Conservation (phyloP, 1,140 invertebrate species). For the Drosophila athabasca region DNA sequence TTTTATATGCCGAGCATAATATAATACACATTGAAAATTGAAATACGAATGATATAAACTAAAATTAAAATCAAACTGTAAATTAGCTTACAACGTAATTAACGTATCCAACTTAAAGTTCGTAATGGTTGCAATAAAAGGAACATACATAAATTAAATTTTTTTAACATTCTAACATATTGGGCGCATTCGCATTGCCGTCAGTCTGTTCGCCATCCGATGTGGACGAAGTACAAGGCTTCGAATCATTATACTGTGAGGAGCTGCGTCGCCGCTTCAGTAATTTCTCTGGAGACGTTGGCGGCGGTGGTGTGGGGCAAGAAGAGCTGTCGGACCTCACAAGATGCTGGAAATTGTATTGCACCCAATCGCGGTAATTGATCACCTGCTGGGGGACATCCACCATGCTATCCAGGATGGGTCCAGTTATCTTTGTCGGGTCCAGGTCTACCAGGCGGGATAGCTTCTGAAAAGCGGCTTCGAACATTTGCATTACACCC, state of each 20-base stretch:
- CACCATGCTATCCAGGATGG: conserved; percentile 50
- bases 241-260: not conserved
- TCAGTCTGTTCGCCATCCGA: not conserved
- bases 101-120: conserved; percentile 16
- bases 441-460: conserved; percentile 63
- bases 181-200: conserved; percentile 6
- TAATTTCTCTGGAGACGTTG: conserved; percentile 11
- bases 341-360: conserved; percentile 51
- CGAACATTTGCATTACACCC: conserved; percentile 51
- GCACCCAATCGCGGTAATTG: conserved; percentile 55
- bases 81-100: conserved; percentile 9
- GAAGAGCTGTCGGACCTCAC: not conserved
- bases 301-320: not conserved
- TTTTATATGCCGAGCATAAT: conserved; percentile 19
- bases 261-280: not conserved
- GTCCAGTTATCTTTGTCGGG: conserved; percentile 30
- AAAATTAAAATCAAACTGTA: conserved; percentile 20
- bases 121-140: not conserved
- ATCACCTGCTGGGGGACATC: conserved; percentile 39
- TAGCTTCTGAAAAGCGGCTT: conserved; percentile 52
- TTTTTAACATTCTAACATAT: conserved; percentile 1
- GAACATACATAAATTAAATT: no score
- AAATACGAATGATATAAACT: conserved; percentile 12
- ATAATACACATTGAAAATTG: no score
- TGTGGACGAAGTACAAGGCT: not conserved